Conservation (phyloP, 2,888 invertebrate genomes). For the Caenorhabditis japonica region DNA sequence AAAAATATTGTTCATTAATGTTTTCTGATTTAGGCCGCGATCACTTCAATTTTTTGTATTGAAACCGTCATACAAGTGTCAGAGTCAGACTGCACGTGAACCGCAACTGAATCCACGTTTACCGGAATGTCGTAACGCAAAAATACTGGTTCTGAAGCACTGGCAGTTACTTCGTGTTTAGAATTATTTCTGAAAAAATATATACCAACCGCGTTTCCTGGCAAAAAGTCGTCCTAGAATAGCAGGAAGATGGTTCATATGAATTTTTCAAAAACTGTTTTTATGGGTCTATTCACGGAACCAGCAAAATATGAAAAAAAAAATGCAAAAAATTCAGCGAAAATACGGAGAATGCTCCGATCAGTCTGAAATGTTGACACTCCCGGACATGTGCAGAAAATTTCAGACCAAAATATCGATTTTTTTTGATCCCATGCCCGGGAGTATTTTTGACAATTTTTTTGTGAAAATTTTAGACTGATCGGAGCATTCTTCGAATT, state of each 20-base stretch:
- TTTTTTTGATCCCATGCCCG: background rate
- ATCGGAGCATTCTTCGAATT: no score
- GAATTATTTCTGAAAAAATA: constrained; percentile 48
- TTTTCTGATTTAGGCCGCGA: constrained; percentile 30
- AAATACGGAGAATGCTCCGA: no score
- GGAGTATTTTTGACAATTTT: no score
- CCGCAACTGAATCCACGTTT: constrained; percentile 77
- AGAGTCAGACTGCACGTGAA: constrained; percentile 77
- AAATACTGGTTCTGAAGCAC: constrained; percentile 82
- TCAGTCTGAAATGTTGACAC: no score
- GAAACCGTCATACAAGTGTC: constrained; percentile 86
- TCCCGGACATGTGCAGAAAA: no score
- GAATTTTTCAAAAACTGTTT: background rate
- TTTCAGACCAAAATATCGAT: background rate
- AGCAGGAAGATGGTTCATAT: background rate
- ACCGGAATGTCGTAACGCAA: constrained; percentile 82
- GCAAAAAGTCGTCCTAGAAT: no score
- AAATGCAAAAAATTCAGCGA: no score
- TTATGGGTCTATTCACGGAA: background rate
- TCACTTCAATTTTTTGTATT: constrained; percentile 84
- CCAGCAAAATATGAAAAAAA: background rate
- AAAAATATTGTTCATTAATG: constrained; percentile 73
- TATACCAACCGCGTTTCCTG: no score
- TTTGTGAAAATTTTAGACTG: no score
- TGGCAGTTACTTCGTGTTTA: constrained; percentile 28